A percentile compares a stretch with the other conserved stretches of the same genome.
Conservation (phyloP, 1,140 invertebrate genomes). For the Tetramorium alpestre region DNA sequence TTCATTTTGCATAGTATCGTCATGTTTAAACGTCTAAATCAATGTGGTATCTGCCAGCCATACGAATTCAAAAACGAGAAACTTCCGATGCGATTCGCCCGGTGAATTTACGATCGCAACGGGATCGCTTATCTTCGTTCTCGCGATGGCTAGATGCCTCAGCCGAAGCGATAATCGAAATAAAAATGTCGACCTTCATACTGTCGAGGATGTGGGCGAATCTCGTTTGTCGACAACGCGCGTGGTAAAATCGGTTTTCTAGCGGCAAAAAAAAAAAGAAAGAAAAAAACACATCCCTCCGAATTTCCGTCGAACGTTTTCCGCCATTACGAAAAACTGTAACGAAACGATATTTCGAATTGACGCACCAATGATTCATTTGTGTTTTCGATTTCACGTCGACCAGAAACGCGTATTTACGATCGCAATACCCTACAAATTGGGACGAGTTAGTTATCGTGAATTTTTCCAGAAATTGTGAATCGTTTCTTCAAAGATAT, state of each 20-base stretch:
- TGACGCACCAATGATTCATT: background rate
- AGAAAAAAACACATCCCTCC: background rate
- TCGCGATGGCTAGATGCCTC: background rate
- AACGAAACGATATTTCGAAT: slow-evolving; percentile 20
- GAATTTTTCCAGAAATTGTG: background rate
- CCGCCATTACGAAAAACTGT: background rate
- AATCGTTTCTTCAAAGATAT: background rate
- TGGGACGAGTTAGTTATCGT: background rate
- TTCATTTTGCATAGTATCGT: background rate
- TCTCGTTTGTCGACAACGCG: background rate
- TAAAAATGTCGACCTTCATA: slow-evolving; percentile 25
- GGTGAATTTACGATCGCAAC: slow-evolving; percentile 48
- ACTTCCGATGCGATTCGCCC: background rate
- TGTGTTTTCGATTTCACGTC: background rate
- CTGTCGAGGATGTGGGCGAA: background rate
- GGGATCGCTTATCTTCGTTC: slow-evolving; percentile 17
- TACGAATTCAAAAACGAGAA: slow-evolving; percentile 4
- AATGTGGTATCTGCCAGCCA: background rate
- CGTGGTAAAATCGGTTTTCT: background rate
- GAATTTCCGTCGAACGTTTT: background rate
- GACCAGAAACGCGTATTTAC: background rate
- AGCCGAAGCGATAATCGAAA: slow-evolving; percentile 41
- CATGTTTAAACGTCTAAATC: background rate
- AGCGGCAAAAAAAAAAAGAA: background rate
- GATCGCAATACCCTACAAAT: background rate